These are phyloP conservation scores for Diploptera punctata DNA, from an alignment of 2,888 invertebrate species.

Conservation along the genomic window DNA sequence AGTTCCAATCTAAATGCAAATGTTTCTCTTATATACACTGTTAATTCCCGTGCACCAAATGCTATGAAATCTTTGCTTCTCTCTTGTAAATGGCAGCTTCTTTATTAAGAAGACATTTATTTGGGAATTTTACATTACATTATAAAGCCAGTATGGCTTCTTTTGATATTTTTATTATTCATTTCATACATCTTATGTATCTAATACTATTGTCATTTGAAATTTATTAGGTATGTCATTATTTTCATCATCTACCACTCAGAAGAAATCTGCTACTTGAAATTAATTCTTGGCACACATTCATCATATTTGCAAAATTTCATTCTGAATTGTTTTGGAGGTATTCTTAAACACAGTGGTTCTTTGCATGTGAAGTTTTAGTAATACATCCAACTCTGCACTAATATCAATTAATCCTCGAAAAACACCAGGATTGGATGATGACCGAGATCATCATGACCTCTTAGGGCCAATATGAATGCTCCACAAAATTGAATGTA, in stretches of 20 bases:
- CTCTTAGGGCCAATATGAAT: background rate
- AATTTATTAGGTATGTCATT: background rate
- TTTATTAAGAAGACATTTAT: no score
- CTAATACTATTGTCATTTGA: background rate
- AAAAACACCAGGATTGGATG: background rate
- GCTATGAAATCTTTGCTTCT: no score
- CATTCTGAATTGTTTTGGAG: background rate
- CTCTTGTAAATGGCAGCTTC: no score
- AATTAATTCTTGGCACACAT: background rate
- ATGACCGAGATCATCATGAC: background rate
- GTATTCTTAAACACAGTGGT: background rate
- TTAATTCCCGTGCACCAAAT: no score
- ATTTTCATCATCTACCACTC: background rate
- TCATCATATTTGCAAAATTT: background rate
- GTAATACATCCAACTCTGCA: background rate
- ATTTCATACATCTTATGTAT: no score
- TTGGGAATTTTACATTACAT: no score
- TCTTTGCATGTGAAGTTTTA: background rate
- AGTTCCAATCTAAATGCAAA: no score
- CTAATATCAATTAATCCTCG: background rate
- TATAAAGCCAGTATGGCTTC: no score
- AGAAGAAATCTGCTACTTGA: no score
- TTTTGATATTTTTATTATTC: no score
- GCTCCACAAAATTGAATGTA: no score
- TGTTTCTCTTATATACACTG: no score